phyloP scores from a whole-genome alignment of 2,888 invertebrate species.

The Linnaemya tessellans region DNA sequence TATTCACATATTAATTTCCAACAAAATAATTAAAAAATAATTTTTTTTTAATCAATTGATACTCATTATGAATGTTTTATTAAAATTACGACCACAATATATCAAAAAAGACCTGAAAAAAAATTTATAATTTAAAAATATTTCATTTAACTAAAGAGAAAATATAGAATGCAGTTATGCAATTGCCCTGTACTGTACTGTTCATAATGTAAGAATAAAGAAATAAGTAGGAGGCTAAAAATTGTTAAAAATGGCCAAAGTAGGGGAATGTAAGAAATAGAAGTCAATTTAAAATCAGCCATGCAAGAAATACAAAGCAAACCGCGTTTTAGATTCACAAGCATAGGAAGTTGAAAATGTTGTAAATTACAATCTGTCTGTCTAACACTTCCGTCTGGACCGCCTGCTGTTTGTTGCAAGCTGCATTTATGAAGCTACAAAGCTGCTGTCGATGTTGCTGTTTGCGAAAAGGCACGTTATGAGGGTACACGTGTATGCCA shows the following conservation, averaged over 20 bases:
- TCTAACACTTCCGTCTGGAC: conserved; percentile 74
- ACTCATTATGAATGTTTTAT: too few relatives aligned
- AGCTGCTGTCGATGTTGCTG: conserved; percentile 43
- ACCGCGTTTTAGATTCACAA: conserved; percentile 68
- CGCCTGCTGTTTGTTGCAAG: conserved; percentile 68
- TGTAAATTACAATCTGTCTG: conserved; percentile 75
- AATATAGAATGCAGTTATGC: conserved; percentile 1
- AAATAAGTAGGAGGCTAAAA: conserved; percentile 28
- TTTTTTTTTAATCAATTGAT: too few relatives aligned
- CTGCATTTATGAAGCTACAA: conserved; percentile 48
- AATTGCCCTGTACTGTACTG: background rate
- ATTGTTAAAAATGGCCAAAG: conserved; percentile 18
- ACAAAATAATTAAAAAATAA: too few relatives aligned
- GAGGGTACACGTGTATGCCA: background rate
- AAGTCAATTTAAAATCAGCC: conserved; percentile 68
- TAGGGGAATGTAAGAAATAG: conserved; percentile 39
- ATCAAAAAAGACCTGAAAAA: too few relatives aligned
- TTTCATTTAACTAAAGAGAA: background rate
- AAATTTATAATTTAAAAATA: too few relatives aligned
- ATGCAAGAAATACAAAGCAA: conserved; percentile 72
- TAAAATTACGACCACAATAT: too few relatives aligned
- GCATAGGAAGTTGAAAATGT: conserved; percentile 71
- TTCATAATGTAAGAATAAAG: conserved; percentile 7
- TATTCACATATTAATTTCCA: too few relatives aligned
- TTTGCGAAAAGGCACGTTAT: background rate